A percentile compares a stretch with the other conserved stretches of the same genome.
These are phyloP conservation scores for Anguilla japonica DNA, from an alignment of 2,113 vertebrate species.

Conservation along the genomic window DNA sequence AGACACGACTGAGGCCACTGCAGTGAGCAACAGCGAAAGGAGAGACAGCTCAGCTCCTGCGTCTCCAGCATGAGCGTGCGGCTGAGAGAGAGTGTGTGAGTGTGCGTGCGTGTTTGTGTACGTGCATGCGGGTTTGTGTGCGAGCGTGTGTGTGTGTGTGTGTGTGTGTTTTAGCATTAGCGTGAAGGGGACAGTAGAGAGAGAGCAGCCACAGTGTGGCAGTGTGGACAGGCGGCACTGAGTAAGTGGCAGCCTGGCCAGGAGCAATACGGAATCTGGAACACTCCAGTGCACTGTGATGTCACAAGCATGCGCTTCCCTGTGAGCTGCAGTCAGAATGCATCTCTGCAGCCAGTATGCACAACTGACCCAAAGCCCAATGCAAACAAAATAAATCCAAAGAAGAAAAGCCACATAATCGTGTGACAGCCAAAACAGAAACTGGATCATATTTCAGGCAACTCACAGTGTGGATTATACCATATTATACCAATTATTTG, in stretches of 20 bases:
- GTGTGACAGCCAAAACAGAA: no score
- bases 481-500: neutral
- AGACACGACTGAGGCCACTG: neutral
- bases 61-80: constrained; percentile 28
- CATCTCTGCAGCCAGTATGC: neutral
- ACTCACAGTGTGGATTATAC: no score
- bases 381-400: no score
- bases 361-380: neutral
- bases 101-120: constrained; percentile 10
- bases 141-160: constrained; percentile 4
- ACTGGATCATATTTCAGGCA: no score
- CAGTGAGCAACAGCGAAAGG: constrained; percentile 35
- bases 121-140: constrained; percentile 2
- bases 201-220: constrained; percentile 19
- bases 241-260: neutral
- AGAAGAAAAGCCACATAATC: no score
- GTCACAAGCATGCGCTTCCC: neutral
- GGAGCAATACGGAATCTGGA: neutral
- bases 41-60: constrained; percentile 29
- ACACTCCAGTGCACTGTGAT: constrained; percentile 1
- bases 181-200: neutral
- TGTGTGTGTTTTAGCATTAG: neutral
- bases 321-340: neutral
- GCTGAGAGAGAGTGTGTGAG: neutral
- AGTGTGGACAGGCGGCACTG: constrained; percentile 9